These are phyloP conservation scores for Drosophila pandora DNA, from an alignment of 1,140 invertebrate genomes.

Conservation along the genomic window DNA sequence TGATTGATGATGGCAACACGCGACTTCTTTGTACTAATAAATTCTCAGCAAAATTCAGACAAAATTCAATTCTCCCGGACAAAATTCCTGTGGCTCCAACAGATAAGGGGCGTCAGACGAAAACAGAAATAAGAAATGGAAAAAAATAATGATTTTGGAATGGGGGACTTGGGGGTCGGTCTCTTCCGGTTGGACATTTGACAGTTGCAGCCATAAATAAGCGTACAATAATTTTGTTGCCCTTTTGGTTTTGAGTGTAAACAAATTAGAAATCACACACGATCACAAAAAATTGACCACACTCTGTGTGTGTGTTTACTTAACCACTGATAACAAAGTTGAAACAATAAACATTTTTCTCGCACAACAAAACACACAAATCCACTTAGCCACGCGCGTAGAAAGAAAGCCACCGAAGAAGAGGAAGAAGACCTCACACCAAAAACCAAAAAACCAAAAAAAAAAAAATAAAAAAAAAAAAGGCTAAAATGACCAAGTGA, in stretches of 20 bases:
- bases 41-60: conserved; percentile 73
- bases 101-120: conserved; percentile 47
- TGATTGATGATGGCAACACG: conserved; percentile 78
- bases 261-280: conserved; percentile 83
- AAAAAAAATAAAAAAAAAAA: conserved; percentile 10
- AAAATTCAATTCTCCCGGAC: conserved; percentile 4
- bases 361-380: conserved; percentile 82
- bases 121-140: conserved; percentile 23
- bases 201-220: conserved; percentile 74
- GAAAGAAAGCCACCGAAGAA: conserved; percentile 53
- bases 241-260: conserved; percentile 54
- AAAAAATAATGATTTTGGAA: conserved; percentile 48
- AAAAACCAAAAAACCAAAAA: conserved; percentile 13
- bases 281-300: conserved; percentile 59
- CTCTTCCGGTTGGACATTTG: conserved; percentile 65
- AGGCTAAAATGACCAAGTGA: conserved; percentile 29
- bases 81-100: conserved; percentile 40
- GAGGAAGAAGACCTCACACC: conserved; percentile 20
- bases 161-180: conserved; percentile 8
- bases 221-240: conserved; percentile 68
- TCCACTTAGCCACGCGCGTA: conserved; percentile 80
- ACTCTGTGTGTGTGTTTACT: conserved; percentile 66
- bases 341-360: conserved; percentile 84
- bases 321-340: conserved; percentile 82
- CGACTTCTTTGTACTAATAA: conserved; percentile 80